phyloP scores from a whole-genome alignment of 92 coral and sea anemone species.

The Epizoanthus rinbou region DNA sequence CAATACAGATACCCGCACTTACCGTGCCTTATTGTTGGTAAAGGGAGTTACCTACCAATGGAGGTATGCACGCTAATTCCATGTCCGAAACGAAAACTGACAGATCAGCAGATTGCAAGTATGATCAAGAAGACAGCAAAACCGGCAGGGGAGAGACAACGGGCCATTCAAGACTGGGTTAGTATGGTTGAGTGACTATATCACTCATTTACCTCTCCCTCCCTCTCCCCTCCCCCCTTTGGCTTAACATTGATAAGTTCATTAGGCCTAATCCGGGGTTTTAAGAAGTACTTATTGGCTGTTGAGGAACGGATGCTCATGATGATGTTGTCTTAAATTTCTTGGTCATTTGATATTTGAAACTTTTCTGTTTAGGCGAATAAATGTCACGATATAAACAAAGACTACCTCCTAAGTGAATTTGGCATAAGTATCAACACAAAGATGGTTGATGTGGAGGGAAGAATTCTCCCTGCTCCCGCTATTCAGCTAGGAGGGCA shows the following conservation, averaged over 20 bases:
- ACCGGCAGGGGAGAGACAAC: constrained; percentile 71
- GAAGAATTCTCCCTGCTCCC: constrained; percentile 86
- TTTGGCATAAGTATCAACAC: constrained; percentile 74
- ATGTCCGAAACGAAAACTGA: constrained; percentile 65
- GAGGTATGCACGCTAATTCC: constrained; percentile 82
- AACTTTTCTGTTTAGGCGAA: constrained; percentile 53
- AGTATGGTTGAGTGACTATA: neutral
- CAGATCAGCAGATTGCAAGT: constrained; percentile 78
- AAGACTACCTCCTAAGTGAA: constrained; percentile 56
- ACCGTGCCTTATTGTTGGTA: constrained; percentile 70
- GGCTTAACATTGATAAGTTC: too few species aligned
- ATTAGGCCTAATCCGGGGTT: too few species aligned
- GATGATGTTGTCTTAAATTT: neutral
- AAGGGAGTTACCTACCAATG: constrained; percentile 76
- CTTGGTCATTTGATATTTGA: neutral
- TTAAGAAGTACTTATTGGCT: too few species aligned
- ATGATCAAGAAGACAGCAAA: constrained; percentile 86
- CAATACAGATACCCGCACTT: constrained; percentile 59
- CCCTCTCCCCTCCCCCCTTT: too few species aligned
- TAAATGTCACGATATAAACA: constrained; percentile 52
- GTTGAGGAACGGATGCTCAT: too few species aligned
- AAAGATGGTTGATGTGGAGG: constrained; percentile 75
- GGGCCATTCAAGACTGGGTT: constrained; percentile 73
- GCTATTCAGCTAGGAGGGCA: constrained; percentile 63
- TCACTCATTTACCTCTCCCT: too few species aligned